A percentile compares a stretch with the other conserved stretches of the same genome.
Conservation (phyloP, 2,888 invertebrate genomes). For the Andrena flavipes region DNA sequence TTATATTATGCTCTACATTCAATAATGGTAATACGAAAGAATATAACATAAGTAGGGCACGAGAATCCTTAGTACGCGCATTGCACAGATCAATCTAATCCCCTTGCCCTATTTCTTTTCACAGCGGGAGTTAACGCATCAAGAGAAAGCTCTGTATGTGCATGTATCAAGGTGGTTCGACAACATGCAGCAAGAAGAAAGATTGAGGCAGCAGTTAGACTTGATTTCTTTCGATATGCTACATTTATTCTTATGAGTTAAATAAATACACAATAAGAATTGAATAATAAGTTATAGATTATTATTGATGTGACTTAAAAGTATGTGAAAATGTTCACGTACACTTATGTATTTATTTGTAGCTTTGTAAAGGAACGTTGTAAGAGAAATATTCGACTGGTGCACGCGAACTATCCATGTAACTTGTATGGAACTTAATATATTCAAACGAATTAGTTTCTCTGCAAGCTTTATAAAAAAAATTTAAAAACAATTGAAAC, state of each 20-base stretch:
- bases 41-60: slow-evolving; percentile 24
- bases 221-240: slow-evolving; percentile 85
- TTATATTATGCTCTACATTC: slow-evolving; percentile 89
- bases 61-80: slow-evolving; percentile 65
- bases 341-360: not conserved
- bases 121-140: slow-evolving; percentile 88
- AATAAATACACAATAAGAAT: slow-evolving; percentile 15
- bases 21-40: slow-evolving; percentile 87
- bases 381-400: not conserved
- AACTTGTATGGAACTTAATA: not conserved
- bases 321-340: not conserved
- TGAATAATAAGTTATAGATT: slow-evolving; percentile 1
- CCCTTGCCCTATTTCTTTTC: slow-evolving; percentile 77
- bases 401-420: not conserved
- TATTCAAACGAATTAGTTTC: no score
- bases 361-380: no score
- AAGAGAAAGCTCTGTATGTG: slow-evolving; percentile 89
- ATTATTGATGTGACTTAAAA: not conserved
- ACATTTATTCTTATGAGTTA: slow-evolving; percentile 78
- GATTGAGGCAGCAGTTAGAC: slow-evolving; percentile 86
- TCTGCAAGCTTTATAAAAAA: no score
- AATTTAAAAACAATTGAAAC: no score
- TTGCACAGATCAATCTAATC: slow-evolving; percentile 68
- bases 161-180: slow-evolving; percentile 92
- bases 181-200: slow-evolving; percentile 90